Base-by-base conservation (phyloP, 1,140 invertebrate species). In the Batillaria attramentaria region DNA sequence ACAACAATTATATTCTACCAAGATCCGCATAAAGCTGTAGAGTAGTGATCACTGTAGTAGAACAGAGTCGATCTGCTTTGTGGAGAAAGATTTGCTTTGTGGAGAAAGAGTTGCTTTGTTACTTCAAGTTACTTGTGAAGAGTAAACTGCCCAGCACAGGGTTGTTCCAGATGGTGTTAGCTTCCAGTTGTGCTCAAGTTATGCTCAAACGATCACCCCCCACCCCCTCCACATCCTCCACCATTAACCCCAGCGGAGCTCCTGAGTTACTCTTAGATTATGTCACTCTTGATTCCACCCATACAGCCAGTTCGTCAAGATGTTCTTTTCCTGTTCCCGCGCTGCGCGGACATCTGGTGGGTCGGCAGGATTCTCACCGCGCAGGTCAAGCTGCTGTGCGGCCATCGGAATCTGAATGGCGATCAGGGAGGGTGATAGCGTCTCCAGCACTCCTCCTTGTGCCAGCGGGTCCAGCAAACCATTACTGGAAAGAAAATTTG, bases 381-480 rank as follows among this genome's bases (percentile, higher is more conserved):
- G 93, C 28, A 99, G 92, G 90, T 99, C 98, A 41, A 98, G 92
- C 90, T 99, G 98, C 92, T 99, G 97, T 13, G 97, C 97, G 0
- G 95, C 96, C 89, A 97, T 94, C 3, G 95, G 94, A 74, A 99
- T 95, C 24, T 97, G 92, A 2, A 99, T 92, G 50, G 84, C 72
- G 4, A 94, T 87, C 0, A 97, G 92, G 18, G 93, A 92, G 6
- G 92, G 89, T 41, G 95, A 95, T 1, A 96, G 86, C 73, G 94
- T 94, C 82, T 93, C 91, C 33, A 96, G 85, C n/a, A 98, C 94
- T 42, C 97, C 97, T 10, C 97, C 97, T 82, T 94, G 94, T 62
- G 95, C 95, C 98, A 98, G 99, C 2, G 98, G 98, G 92, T 99
- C 98, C 60, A 97, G 86, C 10, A 95, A 90, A 13, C 97, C 97